Conservation (phyloP, 1,140 invertebrate species). For the Rhagoletis zephyria region DNA sequence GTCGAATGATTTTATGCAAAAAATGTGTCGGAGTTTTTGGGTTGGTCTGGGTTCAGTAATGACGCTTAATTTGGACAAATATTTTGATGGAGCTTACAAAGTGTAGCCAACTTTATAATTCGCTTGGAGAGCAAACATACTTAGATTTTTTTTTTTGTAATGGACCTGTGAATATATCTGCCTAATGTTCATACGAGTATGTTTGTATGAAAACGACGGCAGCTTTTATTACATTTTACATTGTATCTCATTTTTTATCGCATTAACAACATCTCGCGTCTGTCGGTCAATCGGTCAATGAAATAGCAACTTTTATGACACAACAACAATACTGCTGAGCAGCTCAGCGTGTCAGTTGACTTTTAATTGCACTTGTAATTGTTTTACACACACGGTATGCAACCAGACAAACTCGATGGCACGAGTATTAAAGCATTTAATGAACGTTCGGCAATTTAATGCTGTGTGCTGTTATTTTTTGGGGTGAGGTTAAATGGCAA, state of each 20-base stretch:
- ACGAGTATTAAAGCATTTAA: not conserved
- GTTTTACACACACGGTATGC: not conserved
- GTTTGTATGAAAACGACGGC: not conserved
- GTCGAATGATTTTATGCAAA: no score
- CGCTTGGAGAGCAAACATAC: no score
- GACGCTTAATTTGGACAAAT: no score
- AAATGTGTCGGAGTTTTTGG: no score
- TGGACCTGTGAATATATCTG: not conserved
- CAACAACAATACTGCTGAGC: not conserved
- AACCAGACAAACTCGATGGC: not conserved
- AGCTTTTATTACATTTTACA: not conserved
- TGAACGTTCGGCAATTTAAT: not conserved
- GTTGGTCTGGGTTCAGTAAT: no score
- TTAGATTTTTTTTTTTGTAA: no score
- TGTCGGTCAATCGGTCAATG: slow-evolving; percentile 50
- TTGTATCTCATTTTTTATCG: not conserved
- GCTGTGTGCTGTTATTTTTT: not conserved
- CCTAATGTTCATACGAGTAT: no score
- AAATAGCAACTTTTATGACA: slow-evolving; percentile 11
- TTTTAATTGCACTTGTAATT: slow-evolving; percentile 36
- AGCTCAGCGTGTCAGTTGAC: not conserved
- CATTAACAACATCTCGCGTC: slow-evolving; percentile 14
- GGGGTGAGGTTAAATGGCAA: not conserved
- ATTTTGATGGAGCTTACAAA: no score
- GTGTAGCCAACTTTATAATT: no score